These are phyloP conservation scores for Melanotaenia boesemani DNA, from an alignment of 2,797 vertebrate genomes.

Conservation along the genomic window DNA sequence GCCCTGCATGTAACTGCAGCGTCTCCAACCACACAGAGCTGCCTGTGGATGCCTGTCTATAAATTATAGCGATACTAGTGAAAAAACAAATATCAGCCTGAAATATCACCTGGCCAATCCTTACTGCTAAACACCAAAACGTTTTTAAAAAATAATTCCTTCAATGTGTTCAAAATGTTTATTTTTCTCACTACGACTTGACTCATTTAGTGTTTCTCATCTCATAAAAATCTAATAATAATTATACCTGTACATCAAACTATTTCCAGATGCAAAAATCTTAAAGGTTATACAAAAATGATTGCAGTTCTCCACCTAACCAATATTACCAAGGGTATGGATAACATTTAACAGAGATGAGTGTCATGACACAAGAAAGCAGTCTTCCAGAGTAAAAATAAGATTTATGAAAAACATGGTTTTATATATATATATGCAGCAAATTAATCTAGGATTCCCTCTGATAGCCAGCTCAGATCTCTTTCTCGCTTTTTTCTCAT, in stretches of 20 bases:
- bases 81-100: too few species aligned
- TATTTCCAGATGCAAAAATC: background rate
- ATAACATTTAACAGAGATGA: background rate
- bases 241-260: background rate
- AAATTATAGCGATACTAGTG: too few species aligned
- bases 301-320: background rate
- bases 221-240: background rate
- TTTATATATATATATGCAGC: too few species aligned
- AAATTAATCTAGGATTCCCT: conserved; percentile 24
- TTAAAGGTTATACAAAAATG: conserved; percentile 12
- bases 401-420: too few species aligned
- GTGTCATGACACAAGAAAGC: background rate
- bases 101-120: too few species aligned
- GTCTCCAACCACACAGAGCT: too few species aligned
- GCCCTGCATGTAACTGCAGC: too few species aligned
- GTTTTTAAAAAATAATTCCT: background rate
- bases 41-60: too few species aligned
- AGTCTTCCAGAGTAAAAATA: background rate
- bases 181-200: background rate
- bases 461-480: conserved; percentile 51
- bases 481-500: conserved; percentile 1
- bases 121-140: background rate
- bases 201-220: background rate
- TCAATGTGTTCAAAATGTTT: background rate
- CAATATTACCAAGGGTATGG: conserved; percentile 16